A percentile compares a stretch with the other conserved stretches of the same genome.
These are phyloP conservation scores for Erythrolamprus reginae DNA, from an alignment of 2,113 vertebrate species.

Conservation along the genomic window DNA sequence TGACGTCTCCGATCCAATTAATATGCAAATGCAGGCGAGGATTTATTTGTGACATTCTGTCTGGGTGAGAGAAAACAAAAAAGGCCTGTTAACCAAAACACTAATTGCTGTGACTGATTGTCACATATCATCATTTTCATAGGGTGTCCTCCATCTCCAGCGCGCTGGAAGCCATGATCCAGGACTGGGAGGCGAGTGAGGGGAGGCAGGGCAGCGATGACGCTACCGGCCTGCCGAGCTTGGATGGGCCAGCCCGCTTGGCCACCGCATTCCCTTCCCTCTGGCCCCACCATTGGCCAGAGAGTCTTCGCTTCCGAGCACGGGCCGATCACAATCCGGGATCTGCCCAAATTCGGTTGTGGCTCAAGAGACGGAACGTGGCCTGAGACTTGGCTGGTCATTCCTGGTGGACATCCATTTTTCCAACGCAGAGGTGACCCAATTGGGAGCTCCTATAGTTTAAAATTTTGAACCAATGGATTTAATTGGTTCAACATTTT, in stretches of 20 bases:
- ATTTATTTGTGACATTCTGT: conserved; percentile 99
- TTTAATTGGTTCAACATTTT: neutral
- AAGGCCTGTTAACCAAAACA: conserved; percentile 99
- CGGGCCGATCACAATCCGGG: no score
- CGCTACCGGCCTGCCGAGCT: conserved; percentile 62
- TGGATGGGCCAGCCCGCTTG: conserved; percentile 11
- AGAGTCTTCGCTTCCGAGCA: neutral
- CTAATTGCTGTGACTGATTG: conserved; percentile 99
- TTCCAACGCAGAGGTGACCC: no score
- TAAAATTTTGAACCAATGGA: no score
- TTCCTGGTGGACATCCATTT: neutral
- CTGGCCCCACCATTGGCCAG: accelerated
- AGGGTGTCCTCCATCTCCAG: conserved; percentile 91
- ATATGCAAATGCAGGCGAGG: conserved; percentile 99
- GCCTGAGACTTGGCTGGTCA: neutral
- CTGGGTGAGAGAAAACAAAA: conserved; percentile 99
- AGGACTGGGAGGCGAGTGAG: conserved; percentile 69
- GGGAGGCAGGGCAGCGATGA: conserved; percentile 72
- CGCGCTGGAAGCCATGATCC: conserved; percentile 73
- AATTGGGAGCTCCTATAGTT: no score
- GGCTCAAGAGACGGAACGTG: neutral
- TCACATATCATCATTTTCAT: conserved; percentile 99
- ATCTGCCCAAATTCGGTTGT: neutral
- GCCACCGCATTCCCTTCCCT: neutral
- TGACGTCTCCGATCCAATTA: conserved; percentile 99